phyloP scores from a whole-genome alignment of 2,113 vertebrate species.

The Jaculus jaculus region DNA sequence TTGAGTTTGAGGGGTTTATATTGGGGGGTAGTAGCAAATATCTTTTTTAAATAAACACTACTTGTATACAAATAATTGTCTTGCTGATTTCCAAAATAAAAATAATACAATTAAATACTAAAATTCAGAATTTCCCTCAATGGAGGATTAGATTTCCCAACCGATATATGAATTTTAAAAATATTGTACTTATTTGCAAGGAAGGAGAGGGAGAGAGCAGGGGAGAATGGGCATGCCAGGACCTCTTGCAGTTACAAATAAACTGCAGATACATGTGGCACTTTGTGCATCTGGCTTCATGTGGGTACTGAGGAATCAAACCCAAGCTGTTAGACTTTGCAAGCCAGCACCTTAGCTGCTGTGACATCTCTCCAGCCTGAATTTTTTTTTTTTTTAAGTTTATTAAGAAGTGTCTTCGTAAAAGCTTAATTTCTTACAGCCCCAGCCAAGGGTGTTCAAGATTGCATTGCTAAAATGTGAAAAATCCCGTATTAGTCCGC shows the following conservation, averaged over 20 bases:
- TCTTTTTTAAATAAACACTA: constrained; percentile 30
- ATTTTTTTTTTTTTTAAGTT: constrained; percentile 47
- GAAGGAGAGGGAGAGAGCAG: too few relatives aligned
- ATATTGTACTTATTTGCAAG: too few relatives aligned
- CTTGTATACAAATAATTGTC: constrained; percentile 31
- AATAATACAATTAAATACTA: constrained; percentile 48
- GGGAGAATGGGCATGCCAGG: too few relatives aligned
- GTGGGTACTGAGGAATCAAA: too few relatives aligned
- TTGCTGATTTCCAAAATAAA: constrained; percentile 45
- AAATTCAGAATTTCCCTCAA: constrained; percentile 51
- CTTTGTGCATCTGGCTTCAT: too few relatives aligned
- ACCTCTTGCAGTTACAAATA: too few relatives aligned
- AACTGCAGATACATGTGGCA: too few relatives aligned
- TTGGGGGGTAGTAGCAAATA: constrained; percentile 17
- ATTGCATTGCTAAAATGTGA: constrained; percentile 21
- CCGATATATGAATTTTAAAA: background rate
- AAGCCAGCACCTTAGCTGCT: too few relatives aligned
- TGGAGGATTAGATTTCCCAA: constrained; percentile 33
- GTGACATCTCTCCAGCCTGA: too few relatives aligned
- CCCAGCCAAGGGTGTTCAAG: background rate
- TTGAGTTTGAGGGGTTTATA: background rate
- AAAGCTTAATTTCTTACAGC: constrained; percentile 40
- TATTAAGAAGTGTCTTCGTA: constrained; percentile 52
- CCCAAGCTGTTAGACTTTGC: too few relatives aligned
- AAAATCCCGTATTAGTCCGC: background rate